Conservation (phyloP, 2,113 vertebrate genomes). For the Cariama cristata region DNA sequence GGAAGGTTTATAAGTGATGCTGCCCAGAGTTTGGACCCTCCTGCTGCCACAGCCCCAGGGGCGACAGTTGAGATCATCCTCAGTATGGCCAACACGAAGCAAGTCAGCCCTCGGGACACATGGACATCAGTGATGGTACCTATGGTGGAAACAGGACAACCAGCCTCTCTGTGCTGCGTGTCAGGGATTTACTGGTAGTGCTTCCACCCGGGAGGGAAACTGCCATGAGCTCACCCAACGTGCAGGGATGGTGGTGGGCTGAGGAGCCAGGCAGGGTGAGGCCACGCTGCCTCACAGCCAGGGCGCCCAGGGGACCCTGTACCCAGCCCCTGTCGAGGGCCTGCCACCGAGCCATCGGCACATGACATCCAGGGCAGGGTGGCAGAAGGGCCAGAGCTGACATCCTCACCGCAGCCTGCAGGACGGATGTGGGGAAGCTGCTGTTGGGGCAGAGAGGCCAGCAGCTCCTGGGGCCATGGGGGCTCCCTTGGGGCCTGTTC, state of each 20-base stretch:
- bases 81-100: neutral
- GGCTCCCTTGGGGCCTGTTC: neutral
- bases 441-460: neutral
- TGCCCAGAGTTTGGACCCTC: neutral
- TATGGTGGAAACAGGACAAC: neutral
- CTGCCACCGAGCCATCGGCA: fast-evolving
- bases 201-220: neutral
- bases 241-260: neutral
- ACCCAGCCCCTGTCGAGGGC: neutral
- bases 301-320: neutral
- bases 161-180: neutral
- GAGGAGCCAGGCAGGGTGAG: neutral
- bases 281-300: neutral
- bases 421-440: fast-evolving
- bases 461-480: neutral
- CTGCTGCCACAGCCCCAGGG: neutral
- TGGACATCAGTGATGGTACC: neutral
- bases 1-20: neutral
- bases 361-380: neutral
- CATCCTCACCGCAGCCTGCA: fast-evolving
- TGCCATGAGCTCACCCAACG: neutral
- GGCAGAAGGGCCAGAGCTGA: neutral
- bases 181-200: neutral
- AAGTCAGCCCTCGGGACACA: neutral
- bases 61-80: neutral